phyloP scores from a whole-genome alignment of 2,113 vertebrate species.

The Plotosus lineatus region DNA sequence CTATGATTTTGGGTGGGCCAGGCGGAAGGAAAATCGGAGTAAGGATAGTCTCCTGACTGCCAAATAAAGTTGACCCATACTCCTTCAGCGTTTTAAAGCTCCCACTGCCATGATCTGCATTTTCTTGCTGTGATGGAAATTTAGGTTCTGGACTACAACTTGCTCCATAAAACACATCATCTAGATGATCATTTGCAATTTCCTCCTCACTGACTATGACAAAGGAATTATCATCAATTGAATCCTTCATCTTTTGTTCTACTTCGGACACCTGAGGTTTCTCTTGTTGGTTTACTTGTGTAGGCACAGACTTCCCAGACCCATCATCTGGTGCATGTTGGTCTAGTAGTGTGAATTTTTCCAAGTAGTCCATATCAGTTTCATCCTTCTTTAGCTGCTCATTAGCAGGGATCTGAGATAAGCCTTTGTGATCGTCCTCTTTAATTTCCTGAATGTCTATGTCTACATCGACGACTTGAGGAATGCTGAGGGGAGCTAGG shows the following conservation, averaged over 20 bases:
- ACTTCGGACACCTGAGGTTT: conserved; percentile 54
- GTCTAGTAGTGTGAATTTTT: conserved; percentile 89
- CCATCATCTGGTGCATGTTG: conserved; percentile 67
- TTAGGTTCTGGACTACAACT: conserved; percentile 51
- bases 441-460: conserved; percentile 56
- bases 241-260: conserved; percentile 61
- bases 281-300: conserved; percentile 39
- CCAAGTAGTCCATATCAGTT: conserved; percentile 86
- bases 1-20: conserved; percentile 80
- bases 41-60: conserved; percentile 78
- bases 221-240: conserved; percentile 55
- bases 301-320: conserved; percentile 48
- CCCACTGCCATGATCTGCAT: conserved; percentile 47
- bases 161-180: conserved; percentile 85
- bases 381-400: conserved; percentile 55
- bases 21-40: conserved; percentile 80
- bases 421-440: conserved; percentile 41
- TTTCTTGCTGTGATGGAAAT: conserved; percentile 48
- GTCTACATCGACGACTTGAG: conserved; percentile 25
- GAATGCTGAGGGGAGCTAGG: background rate
- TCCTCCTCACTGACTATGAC: conserved; percentile 78
- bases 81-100: conserved; percentile 67
- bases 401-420: conserved; percentile 42
- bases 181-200: conserved; percentile 77
- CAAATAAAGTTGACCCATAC: conserved; percentile 80